Conservation (phyloP, 35 echinoderm and acorn worm species). For the Heliocidaris tuberculata region DNA sequence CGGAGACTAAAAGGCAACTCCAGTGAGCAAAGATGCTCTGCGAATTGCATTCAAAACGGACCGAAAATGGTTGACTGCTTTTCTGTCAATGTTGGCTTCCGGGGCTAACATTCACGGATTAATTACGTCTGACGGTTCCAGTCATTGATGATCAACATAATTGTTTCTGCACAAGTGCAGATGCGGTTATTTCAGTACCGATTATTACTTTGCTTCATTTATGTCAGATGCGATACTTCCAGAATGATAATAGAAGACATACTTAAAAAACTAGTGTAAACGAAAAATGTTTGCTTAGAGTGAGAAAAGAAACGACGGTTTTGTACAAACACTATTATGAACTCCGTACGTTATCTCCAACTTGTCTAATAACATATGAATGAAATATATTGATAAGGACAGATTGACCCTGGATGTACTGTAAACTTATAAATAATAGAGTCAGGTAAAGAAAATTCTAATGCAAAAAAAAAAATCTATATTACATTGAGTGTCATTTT, state of each 20-base stretch:
- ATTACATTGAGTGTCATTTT: too few relatives aligned
- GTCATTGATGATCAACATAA: slow-evolving; percentile 1
- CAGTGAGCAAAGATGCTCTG: too few relatives aligned
- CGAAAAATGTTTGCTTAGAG: not conserved
- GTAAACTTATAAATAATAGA: too few relatives aligned
- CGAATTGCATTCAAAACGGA: not conserved
- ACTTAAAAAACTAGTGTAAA: not conserved
- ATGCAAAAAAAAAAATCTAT: too few relatives aligned
- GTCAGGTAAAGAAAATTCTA: too few relatives aligned
- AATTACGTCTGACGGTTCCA: slow-evolving; percentile 3
- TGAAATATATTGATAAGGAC: too few relatives aligned
- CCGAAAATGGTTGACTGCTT: not conserved
- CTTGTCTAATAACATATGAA: too few relatives aligned
- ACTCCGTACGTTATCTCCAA: not conserved
- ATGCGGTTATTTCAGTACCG: not conserved
- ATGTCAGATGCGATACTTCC: not conserved
- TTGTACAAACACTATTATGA: not conserved
- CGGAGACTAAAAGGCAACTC: too few relatives aligned
- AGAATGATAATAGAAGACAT: not conserved
- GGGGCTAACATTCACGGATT: not conserved
- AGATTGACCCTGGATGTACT: too few relatives aligned
- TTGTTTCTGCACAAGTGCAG: slow-evolving; percentile 9
- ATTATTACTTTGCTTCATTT: slow-evolving; percentile 3
- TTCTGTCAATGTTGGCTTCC: not conserved
- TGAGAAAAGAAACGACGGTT: not conserved